These are phyloP conservation scores for Troides oblongomaculatus DNA, from an alignment of 2,888 invertebrate species.

Conservation along the genomic window DNA sequence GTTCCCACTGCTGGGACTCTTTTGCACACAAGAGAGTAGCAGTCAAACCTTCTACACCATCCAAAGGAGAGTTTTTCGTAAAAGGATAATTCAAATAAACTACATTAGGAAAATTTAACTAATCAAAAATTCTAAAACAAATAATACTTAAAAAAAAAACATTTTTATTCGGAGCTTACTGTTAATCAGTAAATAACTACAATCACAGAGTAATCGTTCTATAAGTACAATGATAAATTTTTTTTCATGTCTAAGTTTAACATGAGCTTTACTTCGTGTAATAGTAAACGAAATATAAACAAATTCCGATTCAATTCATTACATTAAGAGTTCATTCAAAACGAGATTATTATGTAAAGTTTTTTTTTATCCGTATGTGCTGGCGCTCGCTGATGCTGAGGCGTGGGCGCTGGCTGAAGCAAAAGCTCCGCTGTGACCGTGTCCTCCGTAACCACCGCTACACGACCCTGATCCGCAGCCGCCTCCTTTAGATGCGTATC, in stretches of 20 bases:
- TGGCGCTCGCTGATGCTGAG: constrained; percentile 52
- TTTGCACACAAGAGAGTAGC: too few relatives aligned
- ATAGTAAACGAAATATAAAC: too few relatives aligned
- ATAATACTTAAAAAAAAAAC: background rate
- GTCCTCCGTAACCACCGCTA: constrained; percentile 43
- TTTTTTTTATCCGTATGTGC: constrained; percentile 48
- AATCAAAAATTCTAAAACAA: background rate
- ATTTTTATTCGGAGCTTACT: background rate
- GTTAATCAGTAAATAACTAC: constrained; percentile 20
- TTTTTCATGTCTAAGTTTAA: too few relatives aligned
- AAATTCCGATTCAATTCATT: too few relatives aligned
- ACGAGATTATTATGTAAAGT: too few relatives aligned
- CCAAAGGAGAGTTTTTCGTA: too few relatives aligned
- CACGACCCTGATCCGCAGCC: constrained; percentile 30
- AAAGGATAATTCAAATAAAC: too few relatives aligned
- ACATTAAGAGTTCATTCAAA: too few relatives aligned
- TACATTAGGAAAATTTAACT: too few relatives aligned
- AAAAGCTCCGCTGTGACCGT: constrained; percentile 45
- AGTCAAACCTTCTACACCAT: too few relatives aligned
- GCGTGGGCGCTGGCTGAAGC: constrained; percentile 59
- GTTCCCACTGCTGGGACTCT: too few relatives aligned
- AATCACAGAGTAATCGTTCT: constrained; percentile 19
- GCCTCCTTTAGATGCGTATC: constrained; percentile 31
- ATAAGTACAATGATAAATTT: background rate
- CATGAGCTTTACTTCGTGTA: too few relatives aligned